Base-by-base conservation (phyloP, 2,888 invertebrate genomes). In the Cosmopolites sordidus region DNA sequence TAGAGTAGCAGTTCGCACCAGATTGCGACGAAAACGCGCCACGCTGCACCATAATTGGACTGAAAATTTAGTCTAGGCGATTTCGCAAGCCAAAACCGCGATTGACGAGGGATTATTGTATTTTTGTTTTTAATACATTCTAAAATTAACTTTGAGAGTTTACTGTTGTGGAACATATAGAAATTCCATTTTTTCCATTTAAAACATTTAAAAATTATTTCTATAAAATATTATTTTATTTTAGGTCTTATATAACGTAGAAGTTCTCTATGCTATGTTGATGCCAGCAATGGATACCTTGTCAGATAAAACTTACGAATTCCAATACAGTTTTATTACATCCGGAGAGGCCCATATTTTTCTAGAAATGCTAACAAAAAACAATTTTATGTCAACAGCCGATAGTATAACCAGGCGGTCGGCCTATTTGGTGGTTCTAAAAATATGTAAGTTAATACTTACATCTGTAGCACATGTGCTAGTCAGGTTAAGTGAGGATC, bases 261-360 rank as follows among this genome's bases (percentile, higher is more conserved):
- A 74, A 60, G 71, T 74, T 8, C 77, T 94, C 56, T 93, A 96
- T 73, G 87, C 92, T 58, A 80, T 95, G 72, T 78, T 97, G 58
- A 91, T 97, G 87, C 97, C 97, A 11, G 92, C 94, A 5, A 57
- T 70, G 50, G 90, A 91, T 65, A 86, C 89, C 1, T 78, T 86
- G 62, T 82, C 90, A 1, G 89, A 89, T 39, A 84, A 76, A 63
- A 81, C 84, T 2, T 82, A 82, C 69, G 83, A 84, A 63, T 85
- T 87, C 70, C 84, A 85, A 70, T 80, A 78, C 65, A 82, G 81
- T 69, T 85, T 86, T 68, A 79, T 87, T 62, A 79, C 78, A 59
- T 83, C 82, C 56, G 82, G 83, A 2, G 81, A 83, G 60, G 82
- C 82, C 1, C 82, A 83, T 57, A 79, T 84, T 44, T 82, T 89